Evolutionary conservation across 2,888 invertebrate genomes (phyloP), one percentile per base, ranked within the genome.

Genomic region (Pseudoips prasinana): DNA sequence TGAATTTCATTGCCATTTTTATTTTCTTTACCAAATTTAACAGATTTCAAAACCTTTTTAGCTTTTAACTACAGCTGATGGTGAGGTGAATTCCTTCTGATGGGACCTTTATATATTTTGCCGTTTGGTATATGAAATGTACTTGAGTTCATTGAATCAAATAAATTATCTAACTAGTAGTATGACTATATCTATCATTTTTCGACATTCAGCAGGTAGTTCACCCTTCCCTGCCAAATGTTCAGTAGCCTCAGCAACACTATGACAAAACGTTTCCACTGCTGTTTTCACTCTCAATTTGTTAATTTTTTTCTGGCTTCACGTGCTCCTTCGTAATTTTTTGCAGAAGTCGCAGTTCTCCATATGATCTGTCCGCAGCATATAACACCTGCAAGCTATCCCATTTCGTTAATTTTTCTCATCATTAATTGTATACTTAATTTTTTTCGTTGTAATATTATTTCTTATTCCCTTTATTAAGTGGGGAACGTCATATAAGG

Each of bases 191-290:
- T 22, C 10, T 5, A 39, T 20, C 8, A 30, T 1, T 6, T 29
- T 3, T n/a, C 9, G 18, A 19, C 35, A 40, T n/a, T 43, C 33
- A 9, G 25, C 3, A 1, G 34, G 27, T 0, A 37, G 0, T 4
- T 29, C 8, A n/a, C 40, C 31, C 8, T 33, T 39, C 1, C 20
- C 39, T 0, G 29, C n/a, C 0, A 41, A 10, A 27, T 41, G 38
- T 25, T 33, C 33, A 1, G 58, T 25, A 0, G 30, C 50, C 0
- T 57, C 53, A 4, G 62, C 59, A 1, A 61, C 46, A 24, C 54
- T 51, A 17, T 59, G 60, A 9, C 60, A 62, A 22, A 64, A 58
- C 1, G 63, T 3, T 39, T 64, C 59, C 1, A 57, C 24, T 1
- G 57, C 58, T 3, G 25, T 5, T 19, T 58, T 57, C 0, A 58